Evolutionary conservation across 2,797 vertebrate genomes (phyloP).

Genomic region (Scolopax rusticola): DNA sequence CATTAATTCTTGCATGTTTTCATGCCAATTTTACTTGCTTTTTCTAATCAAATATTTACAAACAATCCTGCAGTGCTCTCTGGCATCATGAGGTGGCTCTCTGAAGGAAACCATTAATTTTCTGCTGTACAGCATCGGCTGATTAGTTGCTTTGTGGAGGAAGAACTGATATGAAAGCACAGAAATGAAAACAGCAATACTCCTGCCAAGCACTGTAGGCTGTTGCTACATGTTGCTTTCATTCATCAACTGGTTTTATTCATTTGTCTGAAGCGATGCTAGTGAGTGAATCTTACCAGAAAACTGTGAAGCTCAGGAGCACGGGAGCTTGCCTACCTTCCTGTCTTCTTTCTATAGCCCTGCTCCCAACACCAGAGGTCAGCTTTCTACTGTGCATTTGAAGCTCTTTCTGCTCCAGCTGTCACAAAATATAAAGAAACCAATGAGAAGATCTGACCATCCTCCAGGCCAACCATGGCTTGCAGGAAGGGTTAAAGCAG

Average conservation of each 20-base stretch:
- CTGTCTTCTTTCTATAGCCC: background rate
- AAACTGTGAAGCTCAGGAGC: background rate
- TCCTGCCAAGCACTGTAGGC: conserved; percentile 40
- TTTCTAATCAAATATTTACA: conserved; percentile 63
- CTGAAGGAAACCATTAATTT: conserved; percentile 58
- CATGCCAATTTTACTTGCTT: background rate
- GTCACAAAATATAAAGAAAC: background rate
- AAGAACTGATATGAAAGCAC: conserved; percentile 27
- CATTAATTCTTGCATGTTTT: conserved; percentile 2
- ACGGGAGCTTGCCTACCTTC: background rate
- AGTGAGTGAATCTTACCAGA: background rate
- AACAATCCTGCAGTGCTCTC: background rate
- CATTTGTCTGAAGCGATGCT: background rate
- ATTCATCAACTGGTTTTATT: conserved; percentile 3
- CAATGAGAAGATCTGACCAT: background rate
- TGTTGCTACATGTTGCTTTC: conserved; percentile 20
- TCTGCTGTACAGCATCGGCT: background rate
- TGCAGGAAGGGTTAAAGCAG: background rate
- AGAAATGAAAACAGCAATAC: conserved; percentile 38
- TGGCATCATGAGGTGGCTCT: conserved; percentile 18
- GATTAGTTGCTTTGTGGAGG: conserved; percentile 59
- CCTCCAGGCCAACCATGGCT: background rate
- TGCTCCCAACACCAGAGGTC: conserved; percentile 22
- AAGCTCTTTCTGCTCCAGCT: background rate
- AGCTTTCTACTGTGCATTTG: conserved; percentile 10